phyloP scores from a whole-genome alignment of 2,888 invertebrate species.

The Euspilapteryx auroguttella region DNA sequence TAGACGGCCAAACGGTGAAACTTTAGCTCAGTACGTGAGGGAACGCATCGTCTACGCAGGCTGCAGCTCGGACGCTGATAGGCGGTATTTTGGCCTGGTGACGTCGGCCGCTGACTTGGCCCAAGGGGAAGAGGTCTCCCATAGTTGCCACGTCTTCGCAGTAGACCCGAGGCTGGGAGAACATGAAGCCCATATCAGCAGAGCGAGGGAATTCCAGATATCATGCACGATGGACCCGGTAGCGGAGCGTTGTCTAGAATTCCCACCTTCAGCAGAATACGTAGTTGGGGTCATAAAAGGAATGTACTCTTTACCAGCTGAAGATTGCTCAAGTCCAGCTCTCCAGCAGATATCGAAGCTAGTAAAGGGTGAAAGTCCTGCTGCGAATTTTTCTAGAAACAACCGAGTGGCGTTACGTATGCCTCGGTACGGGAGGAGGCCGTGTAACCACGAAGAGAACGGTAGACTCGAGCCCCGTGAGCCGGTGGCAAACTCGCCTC shows the following conservation, averaged over 20 bases:
- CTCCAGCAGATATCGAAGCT: slow-evolving; percentile 44
- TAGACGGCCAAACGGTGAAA: slow-evolving; percentile 75
- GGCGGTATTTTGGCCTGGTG: slow-evolving; percentile 90
- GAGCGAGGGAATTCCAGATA: slow-evolving; percentile 83
- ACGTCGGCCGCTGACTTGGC: slow-evolving; percentile 72
- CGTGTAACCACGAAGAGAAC: slow-evolving; percentile 27
- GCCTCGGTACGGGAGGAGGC: slow-evolving; percentile 26
- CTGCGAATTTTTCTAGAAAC: slow-evolving; percentile 33
- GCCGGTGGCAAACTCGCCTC: slow-evolving; percentile 75
- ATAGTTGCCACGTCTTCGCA: slow-evolving; percentile 94
- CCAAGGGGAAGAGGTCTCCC: slow-evolving; percentile 58
- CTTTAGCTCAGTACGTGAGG: slow-evolving; percentile 85
- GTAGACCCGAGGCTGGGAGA: slow-evolving; percentile 85
- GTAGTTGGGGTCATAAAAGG: slow-evolving; percentile 72
- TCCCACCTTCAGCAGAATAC: slow-evolving; percentile 83
- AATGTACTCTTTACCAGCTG: slow-evolving; percentile 67
- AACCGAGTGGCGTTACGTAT: slow-evolving; percentile 32
- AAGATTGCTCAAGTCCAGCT: slow-evolving; percentile 36
- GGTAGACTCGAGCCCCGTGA: slow-evolving; percentile 41
- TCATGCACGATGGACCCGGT: slow-evolving; percentile 80
- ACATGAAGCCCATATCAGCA: slow-evolving; percentile 77
- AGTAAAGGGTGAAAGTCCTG: slow-evolving; percentile 44
- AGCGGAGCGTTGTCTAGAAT: slow-evolving; percentile 82
- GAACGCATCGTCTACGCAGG: slow-evolving; percentile 87
- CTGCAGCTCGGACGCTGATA: slow-evolving; percentile 87